Evolutionary conservation across 2,113 vertebrate species (phyloP).

Genomic region (Leuciscus idus): DNA sequence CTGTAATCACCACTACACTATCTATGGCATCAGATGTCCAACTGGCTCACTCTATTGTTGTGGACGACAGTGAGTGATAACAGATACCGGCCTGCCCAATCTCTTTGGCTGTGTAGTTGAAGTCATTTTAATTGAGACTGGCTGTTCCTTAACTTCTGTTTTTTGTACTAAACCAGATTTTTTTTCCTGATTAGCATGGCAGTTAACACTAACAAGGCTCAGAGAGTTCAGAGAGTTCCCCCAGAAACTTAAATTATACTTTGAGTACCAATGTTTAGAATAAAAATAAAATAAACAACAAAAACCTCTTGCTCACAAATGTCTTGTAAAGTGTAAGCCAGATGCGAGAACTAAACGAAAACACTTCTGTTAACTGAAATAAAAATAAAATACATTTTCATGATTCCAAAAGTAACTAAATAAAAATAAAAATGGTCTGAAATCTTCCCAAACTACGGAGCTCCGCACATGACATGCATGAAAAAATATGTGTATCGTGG

Average conservation of each 20-base stretch:
- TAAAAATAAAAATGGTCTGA: background rate
- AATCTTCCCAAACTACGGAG: no score
- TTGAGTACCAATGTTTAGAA: background rate
- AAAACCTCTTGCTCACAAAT: background rate
- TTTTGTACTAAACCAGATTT: background rate
- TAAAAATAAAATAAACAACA: background rate
- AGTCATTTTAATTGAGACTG: constrained; percentile 13
- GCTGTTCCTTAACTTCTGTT: background rate
- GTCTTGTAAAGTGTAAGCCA: constrained; percentile 11
- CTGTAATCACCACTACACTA: background rate
- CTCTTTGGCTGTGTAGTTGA: background rate
- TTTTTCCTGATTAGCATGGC: background rate
- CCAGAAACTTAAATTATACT: background rate
- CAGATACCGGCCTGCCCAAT: background rate
- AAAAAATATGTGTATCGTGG: no score
- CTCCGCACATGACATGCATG: no score
- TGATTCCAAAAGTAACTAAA: background rate
- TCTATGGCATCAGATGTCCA: constrained; percentile 9
- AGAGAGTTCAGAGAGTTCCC: background rate
- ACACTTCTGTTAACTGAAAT: background rate
- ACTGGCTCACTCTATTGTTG: background rate
- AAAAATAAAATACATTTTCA: background rate
- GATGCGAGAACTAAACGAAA: background rate
- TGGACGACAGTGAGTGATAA: background rate
- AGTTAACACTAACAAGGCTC: background rate